phyloP scores from a whole-genome alignment of 1,140 invertebrate genomes.

The Adelges cooleyi region DNA sequence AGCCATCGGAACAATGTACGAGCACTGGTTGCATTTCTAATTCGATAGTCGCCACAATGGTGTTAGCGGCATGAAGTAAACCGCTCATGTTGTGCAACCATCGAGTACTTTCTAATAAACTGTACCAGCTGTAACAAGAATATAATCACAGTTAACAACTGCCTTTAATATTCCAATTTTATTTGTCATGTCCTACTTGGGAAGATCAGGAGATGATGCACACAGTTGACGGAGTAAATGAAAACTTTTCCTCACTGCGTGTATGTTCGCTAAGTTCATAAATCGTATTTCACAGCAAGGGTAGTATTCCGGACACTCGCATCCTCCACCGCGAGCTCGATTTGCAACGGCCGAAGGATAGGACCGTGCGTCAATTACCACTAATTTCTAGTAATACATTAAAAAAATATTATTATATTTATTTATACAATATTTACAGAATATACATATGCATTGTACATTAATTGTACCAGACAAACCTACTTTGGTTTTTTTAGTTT shows the following conservation, averaged over 20 bases:
- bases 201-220: constrained; percentile 58
- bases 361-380: constrained; percentile 89
- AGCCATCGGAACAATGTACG: constrained; percentile 93
- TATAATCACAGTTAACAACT: neutral
- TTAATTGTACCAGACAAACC: neutral
- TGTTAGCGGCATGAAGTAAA: constrained; percentile 63
- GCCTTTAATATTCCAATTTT: neutral
- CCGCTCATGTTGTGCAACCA: constrained; percentile 85
- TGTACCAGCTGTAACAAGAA: constrained; percentile 62
- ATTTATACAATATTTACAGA: neutral
- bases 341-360: constrained; percentile 92
- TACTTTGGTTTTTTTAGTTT: constrained; percentile 27
- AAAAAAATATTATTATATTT: neutral
- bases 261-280: constrained; percentile 95
- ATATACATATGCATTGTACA: neutral
- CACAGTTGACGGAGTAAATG: constrained; percentile 63
- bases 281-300: constrained; percentile 87
- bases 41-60: constrained; percentile 67
- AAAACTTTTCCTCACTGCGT: constrained; percentile 80
- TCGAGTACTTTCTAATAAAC: constrained; percentile 69
- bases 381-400: too few species aligned
- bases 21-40: constrained; percentile 77
- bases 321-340: constrained; percentile 87
- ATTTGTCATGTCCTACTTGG: constrained; percentile 49
- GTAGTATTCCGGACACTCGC: constrained; percentile 93